These are phyloP conservation scores for Poecilia picta DNA, from an alignment of 2,797 vertebrate species.

Conservation along the genomic window DNA sequence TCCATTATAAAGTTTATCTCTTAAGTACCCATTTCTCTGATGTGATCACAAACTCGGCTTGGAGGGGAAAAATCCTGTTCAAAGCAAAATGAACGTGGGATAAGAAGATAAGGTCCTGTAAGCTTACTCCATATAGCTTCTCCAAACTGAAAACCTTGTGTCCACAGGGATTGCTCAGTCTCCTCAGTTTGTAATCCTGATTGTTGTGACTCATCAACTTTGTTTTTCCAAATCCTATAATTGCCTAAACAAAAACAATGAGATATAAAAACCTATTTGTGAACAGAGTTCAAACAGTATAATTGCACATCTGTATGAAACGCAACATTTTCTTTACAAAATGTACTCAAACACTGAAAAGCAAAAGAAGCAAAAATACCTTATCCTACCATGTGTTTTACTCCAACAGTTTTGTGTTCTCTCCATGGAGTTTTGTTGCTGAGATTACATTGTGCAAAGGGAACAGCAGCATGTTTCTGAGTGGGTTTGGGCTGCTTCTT, in stretches of 20 bases:
- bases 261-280: not conserved
- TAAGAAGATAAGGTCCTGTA: constrained; percentile 36
- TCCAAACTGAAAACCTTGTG: constrained; percentile 55
- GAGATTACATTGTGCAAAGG: constrained; percentile 33
- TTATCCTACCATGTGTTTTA: constrained; percentile 16
- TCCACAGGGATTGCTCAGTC: constrained; percentile 63
- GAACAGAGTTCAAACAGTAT: not conserved
- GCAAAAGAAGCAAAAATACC: not conserved
- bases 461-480: constrained; percentile 44
- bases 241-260: not conserved
- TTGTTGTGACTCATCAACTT: constrained; percentile 65
- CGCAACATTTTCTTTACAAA: not conserved
- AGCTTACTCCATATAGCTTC: constrained; percentile 31
- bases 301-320: not conserved
- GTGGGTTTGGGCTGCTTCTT: constrained; percentile 45
- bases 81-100: constrained; percentile 13
- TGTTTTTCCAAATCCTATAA: constrained; percentile 49
- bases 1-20: constrained; percentile 61
- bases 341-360: not conserved
- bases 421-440: constrained; percentile 26
- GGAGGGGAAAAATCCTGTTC: constrained; percentile 9
- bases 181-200: constrained; percentile 58
- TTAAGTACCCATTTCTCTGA: constrained; percentile 6
- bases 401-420: constrained; percentile 41
- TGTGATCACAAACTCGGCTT: constrained; percentile 19